These are phyloP conservation scores for Paralvinella palmiformis DNA, from an alignment of 1,140 invertebrate species.

Conservation along the genomic window DNA sequence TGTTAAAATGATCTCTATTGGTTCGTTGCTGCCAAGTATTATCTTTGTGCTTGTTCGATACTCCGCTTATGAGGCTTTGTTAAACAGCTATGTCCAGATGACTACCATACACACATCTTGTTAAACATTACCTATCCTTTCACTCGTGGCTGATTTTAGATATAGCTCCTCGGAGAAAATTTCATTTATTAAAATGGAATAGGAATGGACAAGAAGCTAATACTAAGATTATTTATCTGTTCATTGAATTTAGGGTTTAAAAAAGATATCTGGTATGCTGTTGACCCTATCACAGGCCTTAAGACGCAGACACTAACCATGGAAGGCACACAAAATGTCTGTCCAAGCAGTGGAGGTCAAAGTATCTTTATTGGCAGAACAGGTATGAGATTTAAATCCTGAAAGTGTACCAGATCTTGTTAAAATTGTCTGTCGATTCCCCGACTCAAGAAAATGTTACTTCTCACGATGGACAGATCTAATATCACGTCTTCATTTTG, in stretches of 20 bases:
- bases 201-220: no score
- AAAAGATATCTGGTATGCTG: slow-evolving; percentile 88
- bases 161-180: no score
- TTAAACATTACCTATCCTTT: no score
- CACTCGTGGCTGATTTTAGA: no score
- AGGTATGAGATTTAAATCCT: slow-evolving; percentile 34
- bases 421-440: slow-evolving; percentile 14
- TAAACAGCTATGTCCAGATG: no score
- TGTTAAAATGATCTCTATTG: no score
- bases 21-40: no score
- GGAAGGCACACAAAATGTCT: slow-evolving; percentile 58
- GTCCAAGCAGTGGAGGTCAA: slow-evolving; percentile 52
- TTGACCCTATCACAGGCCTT: slow-evolving; percentile 82
- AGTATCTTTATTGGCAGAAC: slow-evolving; percentile 75
- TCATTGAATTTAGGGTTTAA: slow-evolving; percentile 63
- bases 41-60: no score
- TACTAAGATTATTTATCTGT: neutral
- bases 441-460: no score
- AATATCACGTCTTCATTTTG: slow-evolving; percentile 18
- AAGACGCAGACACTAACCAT: slow-evolving; percentile 72
- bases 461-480: neutral
- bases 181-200: no score
- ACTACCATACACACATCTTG: no score
- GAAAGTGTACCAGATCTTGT: neutral
- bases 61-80: no score